Base-by-base conservation (phyloP, 2,797 vertebrate genomes). In the Geotrypetes seraphini region DNA sequence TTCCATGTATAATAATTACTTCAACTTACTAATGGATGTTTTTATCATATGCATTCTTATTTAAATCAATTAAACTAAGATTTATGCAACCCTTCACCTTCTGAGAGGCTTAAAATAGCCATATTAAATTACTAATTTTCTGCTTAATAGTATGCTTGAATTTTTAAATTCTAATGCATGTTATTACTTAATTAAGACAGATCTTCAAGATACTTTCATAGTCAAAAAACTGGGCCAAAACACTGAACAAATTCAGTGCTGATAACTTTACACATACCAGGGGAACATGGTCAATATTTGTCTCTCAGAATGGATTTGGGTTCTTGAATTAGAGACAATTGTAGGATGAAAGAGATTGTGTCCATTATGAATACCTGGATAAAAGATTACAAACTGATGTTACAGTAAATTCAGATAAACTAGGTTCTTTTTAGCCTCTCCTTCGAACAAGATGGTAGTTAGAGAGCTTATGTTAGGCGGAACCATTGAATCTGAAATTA, bases 11-110 rank as follows among this genome's bases (percentile, higher is more conserved):
- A 31, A 56, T 47, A 50, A 16, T 33, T 33, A 26, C 8, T 30
- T 67, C 49, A 35, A 66, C 46, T 59, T 60, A 48, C 37, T 43
- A 49, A 36, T 49, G 47, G 31, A 62, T 59, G n/a, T n/a, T 50
- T 58, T 11, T 39, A 52, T 45, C 53, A 22, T 15, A 28, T 22
- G 42, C 10, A 50, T 14, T 25, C 29, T 44, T 60, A n/a, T 60
- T 53, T 16, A 43, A 41, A 28, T 25, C 38, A 23, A 31, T 33
- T 22, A 47, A 16, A 31, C 16, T 27, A 61, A 12, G 57, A 9
- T 16, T 46, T 28, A n/a, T n/a, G n/a, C n/a, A n/a, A n/a, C n/a
- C n/a, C n/a, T n/a, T n/a, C n/a, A n/a, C 10, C 55, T 39, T 23
- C 21, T 31, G 10, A 37, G 47, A 16, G 12, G 36, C 10, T 7